phyloP scores from a whole-genome alignment of 2,888 invertebrate genomes.

The Pogonocherus hispidulus region DNA sequence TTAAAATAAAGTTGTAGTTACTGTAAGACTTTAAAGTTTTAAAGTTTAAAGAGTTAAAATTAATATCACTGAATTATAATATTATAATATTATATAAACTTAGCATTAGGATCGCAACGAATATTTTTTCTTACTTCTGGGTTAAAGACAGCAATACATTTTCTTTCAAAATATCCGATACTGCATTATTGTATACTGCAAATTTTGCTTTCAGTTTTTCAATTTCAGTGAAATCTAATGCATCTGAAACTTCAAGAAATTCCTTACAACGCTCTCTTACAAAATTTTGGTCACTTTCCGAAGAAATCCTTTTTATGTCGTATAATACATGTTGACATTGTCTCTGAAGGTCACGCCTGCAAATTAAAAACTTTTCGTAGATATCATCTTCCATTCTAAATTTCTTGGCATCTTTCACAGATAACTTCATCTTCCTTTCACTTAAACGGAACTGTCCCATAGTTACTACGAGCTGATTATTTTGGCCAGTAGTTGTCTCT shows the following conservation, averaged over 20 bases:
- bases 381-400: conserved; percentile 37
- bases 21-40: too few relatives aligned
- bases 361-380: conserved; percentile 31
- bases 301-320: neutral
- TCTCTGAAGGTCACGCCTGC: neutral
- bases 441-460: conserved; percentile 41
- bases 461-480: conserved; percentile 45
- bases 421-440: conserved; percentile 40
- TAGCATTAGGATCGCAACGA: too few relatives aligned
- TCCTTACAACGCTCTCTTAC: neutral
- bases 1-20: too few relatives aligned
- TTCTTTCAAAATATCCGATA: neutral
- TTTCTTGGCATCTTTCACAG: conserved; percentile 37
- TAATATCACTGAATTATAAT: too few relatives aligned
- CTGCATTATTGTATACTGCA: neutral
- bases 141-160: neutral
- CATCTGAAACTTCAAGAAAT: neutral
- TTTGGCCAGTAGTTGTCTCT: conserved; percentile 39
- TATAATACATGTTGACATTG: neutral
- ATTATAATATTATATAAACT: too few relatives aligned
- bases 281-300: neutral
- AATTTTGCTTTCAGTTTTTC: conserved; percentile 4
- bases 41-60: too few relatives aligned
- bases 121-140: too few relatives aligned
- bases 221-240: neutral